Evolutionary conservation across 1,140 invertebrate genomes (phyloP).

Genomic region (Protaetia brevitarsis): DNA sequence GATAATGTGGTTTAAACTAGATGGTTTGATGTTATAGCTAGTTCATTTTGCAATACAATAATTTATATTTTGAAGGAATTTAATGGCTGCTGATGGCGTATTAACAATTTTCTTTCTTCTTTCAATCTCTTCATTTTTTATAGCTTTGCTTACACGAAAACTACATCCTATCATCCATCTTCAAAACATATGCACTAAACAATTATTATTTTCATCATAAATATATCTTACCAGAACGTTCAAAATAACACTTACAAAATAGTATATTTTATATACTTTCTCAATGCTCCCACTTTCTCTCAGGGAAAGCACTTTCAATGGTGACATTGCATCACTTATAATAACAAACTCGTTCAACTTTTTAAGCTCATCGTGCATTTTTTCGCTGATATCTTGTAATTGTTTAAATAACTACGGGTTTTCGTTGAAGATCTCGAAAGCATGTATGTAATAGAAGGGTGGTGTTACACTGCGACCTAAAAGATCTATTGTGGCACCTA

Average conservation of each 20-base stretch:
- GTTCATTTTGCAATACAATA: too few species aligned
- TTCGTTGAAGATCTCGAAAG: conserved; percentile 72
- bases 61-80: background rate
- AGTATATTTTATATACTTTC: conserved; percentile 22
- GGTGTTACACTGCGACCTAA: too few species aligned
- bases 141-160: background rate
- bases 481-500: too few species aligned
- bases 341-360: conserved; percentile 19
- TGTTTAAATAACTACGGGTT: conserved; percentile 61
- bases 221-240: background rate
- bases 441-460: too few species aligned
- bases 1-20: too few species aligned
- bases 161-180: background rate
- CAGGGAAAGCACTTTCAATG: conserved; percentile 29
- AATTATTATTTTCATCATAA: background rate
- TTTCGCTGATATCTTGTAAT: conserved; percentile 49
- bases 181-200: background rate
- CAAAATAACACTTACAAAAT: conserved; percentile 21
- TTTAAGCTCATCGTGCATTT: conserved; percentile 26
- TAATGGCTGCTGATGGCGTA: conserved; percentile 7
- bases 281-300: background rate
- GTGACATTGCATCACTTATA: conserved; percentile 30
- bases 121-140: conserved; percentile 13
- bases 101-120: background rate
- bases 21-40: too few species aligned